Evolutionary conservation across 1,140 invertebrate genomes (phyloP), one percentile per base, ranked within the genome.

Genomic region (Eueides isabella): DNA sequence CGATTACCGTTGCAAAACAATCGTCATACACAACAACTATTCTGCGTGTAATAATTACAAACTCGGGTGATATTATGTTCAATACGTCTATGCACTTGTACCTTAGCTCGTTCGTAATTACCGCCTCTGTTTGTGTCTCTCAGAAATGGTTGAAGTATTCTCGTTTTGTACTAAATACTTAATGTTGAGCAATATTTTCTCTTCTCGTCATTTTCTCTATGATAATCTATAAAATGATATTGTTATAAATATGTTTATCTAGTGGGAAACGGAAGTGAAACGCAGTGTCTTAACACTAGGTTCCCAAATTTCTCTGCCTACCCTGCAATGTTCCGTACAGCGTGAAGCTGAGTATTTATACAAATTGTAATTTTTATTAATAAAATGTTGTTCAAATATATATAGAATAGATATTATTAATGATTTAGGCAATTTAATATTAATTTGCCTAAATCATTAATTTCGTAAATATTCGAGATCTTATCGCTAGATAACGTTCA

Each of bases 1-100:
- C 61, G 33, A 71, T 73, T 71, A 62, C 55, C 71, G 72, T 77
- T 77, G 44, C 75, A 62, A 66, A 72, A 77, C 67, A 62, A 73
- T 77, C 19, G 9, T 19, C 12, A 2, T 66, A 67, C 41, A 69
- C n/a, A n/a, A n/a, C n/a, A n/a, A n/a, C 33, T 73, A 63, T 69
- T 71, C 31, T 38, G 71, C 71, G 44, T 73, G 71, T 73, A 67
- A 77, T 73, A 70, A 61, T 69, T 71, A 73, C 48, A 48, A 73
- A 62, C 62, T 31, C 33, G 19, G 16, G 41, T 44, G 41, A n/a
- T 44, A 38, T 12, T 38, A 19, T 33, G 35, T 29, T 55, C 19
- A 11, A 55, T 55, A 11, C 2, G 9, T 9, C 5, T 55, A 9
- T 5, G 48, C 11, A 1, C n/a, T 19, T 6, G 23, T 26, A 26